Evolutionary conservation across 2,888 invertebrate genomes (phyloP), one percentile per base, ranked within the genome.

Genomic region (Lordiphosa andalusiaca): DNA sequence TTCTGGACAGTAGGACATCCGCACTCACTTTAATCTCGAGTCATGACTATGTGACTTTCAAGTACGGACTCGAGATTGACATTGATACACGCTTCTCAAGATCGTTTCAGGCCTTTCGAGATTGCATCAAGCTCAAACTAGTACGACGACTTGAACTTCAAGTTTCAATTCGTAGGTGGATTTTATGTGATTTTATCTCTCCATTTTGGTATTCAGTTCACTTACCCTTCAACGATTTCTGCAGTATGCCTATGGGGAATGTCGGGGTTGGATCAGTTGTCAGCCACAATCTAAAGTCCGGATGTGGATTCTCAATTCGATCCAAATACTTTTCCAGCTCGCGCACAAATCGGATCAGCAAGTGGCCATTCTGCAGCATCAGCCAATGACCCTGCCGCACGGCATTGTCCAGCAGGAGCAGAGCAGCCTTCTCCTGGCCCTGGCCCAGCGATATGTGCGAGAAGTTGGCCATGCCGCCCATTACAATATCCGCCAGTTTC

Each of bases 321-420:
- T 97, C 97, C 49, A 98, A 89, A 69, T 93, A 92, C 86, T 97
- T 97, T 89, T 97, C 97, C 69, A 98, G 89, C 67, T 93, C 93
- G 16, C 93, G 91, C 4, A 97, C 91, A 90, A 97, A 97, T 4
- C 92, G 91, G 7, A 96, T 91, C 21, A 97, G 90, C 47, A 98
- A 90, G 87, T 98, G 98, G 65, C 97, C 98, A 90, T 98, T 98
- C 90, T 97, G 97, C 21, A 97, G 91, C 92, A 98, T 95, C 63
- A 98, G 90, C 98, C 98, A 98, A 82, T 95, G 94, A 0, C 98
- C 98, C 86, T 94, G 92, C 0, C 91, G 90, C 9, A 94, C 91
- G 0, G 95, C 94, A 0, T 91, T 91, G 65, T 94, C 93, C 10
- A 96, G 87, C 6, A 96, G 88, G 16, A 88, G 89, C 30, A 94